These are phyloP conservation scores for Dusona sp. DNA, from an alignment of 2,888 invertebrate genomes.

Conservation along the genomic window DNA sequence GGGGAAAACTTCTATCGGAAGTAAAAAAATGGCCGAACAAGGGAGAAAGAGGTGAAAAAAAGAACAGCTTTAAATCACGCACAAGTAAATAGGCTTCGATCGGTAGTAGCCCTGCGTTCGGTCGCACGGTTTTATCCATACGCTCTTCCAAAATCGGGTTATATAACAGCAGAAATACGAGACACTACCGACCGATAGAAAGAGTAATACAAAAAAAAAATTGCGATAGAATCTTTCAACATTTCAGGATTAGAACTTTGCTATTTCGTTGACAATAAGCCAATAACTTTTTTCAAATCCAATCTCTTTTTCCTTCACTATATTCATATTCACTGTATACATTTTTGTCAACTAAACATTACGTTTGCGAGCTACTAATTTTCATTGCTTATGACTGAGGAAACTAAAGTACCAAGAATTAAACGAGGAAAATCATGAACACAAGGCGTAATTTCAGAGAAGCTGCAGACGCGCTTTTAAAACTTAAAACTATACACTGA, in stretches of 20 bases:
- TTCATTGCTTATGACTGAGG: background rate
- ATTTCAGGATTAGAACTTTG: background rate
- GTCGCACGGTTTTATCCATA: slow-evolving; percentile 21
- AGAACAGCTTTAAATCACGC: slow-evolving; percentile 65
- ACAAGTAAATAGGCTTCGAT: slow-evolving; percentile 67
- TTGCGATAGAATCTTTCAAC: slow-evolving; percentile 17
- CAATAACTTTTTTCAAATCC: background rate
- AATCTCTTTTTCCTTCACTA: background rate
- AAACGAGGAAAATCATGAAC: background rate
- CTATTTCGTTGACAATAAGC: background rate
- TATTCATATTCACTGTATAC: background rate
- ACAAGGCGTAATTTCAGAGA: background rate
- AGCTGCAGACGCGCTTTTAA: background rate
- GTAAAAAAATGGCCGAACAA: slow-evolving; percentile 55
- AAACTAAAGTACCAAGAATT: background rate
- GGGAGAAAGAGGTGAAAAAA: slow-evolving; percentile 6
- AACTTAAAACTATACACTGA: too few species aligned
- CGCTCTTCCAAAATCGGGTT: slow-evolving; percentile 47
- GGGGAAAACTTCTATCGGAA: slow-evolving; percentile 57
- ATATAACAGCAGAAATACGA: slow-evolving; percentile 50
- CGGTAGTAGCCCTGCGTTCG: slow-evolving; percentile 36
- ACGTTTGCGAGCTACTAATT: background rate
- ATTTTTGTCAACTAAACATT: background rate
- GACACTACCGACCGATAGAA: slow-evolving; percentile 11
- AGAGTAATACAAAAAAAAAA: slow-evolving; percentile 3